Conservation (phyloP, 1,140 invertebrate species). For the Drosophila triauraria region DNA sequence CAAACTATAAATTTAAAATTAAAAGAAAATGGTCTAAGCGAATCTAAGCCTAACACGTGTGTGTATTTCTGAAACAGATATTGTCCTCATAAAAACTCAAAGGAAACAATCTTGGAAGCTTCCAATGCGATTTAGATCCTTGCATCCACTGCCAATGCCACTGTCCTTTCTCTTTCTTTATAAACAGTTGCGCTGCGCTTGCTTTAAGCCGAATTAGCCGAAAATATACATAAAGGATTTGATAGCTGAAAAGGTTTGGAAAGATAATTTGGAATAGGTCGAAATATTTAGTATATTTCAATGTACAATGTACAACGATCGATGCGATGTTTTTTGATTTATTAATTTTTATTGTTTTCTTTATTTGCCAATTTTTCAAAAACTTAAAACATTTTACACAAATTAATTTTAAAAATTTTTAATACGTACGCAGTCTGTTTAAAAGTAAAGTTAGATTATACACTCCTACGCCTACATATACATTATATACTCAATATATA, state of each 20-base stretch:
- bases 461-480: conserved; percentile 79
- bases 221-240: conserved; percentile 59
- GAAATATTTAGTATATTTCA: conserved; percentile 58
- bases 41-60: conserved; percentile 49
- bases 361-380: conserved; percentile 84
- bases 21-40: conserved; percentile 33
- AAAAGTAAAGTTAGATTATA: conserved; percentile 83
- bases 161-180: conserved; percentile 40
- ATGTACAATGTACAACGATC: conserved; percentile 37
- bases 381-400: conserved; percentile 84
- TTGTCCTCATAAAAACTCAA: conserved; percentile 31
- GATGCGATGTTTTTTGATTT: conserved; percentile 61
- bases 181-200: conserved; percentile 66
- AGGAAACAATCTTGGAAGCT: conserved; percentile 30
- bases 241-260: conserved; percentile 59
- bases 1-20: conserved; percentile 69
- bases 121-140: conserved; percentile 37
- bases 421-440: conserved; percentile 84
- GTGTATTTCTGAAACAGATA: conserved; percentile 46
- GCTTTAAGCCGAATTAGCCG: conserved; percentile 55
- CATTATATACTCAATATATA: conserved; percentile 72
- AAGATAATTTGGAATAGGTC: conserved; percentile 67
- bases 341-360: conserved; percentile 83
- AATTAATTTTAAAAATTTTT: conserved; percentile 83
- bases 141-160: conserved; percentile 38